Evolutionary conservation across 2,888 invertebrate genomes (phyloP).

Genomic region (Amblyjoppa proteus): DNA sequence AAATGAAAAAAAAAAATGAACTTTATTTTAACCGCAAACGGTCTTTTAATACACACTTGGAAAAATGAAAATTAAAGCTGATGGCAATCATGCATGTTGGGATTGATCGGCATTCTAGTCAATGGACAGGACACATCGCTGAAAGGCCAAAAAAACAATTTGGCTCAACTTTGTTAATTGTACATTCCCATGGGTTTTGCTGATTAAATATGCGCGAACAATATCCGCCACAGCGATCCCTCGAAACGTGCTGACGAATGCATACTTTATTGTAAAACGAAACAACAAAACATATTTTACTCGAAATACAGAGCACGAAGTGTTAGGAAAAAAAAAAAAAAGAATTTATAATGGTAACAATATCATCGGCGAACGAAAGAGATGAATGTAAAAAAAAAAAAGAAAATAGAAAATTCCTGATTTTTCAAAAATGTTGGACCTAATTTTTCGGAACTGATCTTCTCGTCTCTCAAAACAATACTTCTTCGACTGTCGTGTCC

Average conservation of each 20-base stretch:
- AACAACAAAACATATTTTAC: slow-evolving; percentile 18
- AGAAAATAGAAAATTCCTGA: not conserved
- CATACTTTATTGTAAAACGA: slow-evolving; percentile 42
- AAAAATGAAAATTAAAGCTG: slow-evolving; percentile 55
- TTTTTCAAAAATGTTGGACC: not conserved
- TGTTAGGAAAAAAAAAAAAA: not conserved
- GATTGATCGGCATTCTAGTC: slow-evolving; percentile 67
- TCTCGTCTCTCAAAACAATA: slow-evolving; percentile 15
- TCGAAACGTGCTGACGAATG: slow-evolving; percentile 42
- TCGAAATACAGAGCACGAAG: slow-evolving; percentile 3
- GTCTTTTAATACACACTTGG: slow-evolving; percentile 40
- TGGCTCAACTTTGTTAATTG: slow-evolving; percentile 48
- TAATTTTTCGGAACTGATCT: not conserved
- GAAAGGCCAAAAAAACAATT: slow-evolving; percentile 37
- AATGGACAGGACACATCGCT: slow-evolving; percentile 59
- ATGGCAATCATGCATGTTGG: slow-evolving; percentile 63
- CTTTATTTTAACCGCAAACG: slow-evolving; percentile 39
- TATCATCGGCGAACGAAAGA: not conserved
- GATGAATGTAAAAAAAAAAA: not conserved
- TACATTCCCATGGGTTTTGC: slow-evolving; percentile 61
- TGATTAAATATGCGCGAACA: slow-evolving; percentile 10
- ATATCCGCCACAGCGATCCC: slow-evolving; percentile 44
- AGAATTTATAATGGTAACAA: slow-evolving; percentile 1
- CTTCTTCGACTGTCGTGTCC: slow-evolving; percentile 54
- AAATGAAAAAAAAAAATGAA: slow-evolving; percentile 8